phyloP scores from a whole-genome alignment of 2,113 vertebrate species.

The Leptocoma aspasia region DNA sequence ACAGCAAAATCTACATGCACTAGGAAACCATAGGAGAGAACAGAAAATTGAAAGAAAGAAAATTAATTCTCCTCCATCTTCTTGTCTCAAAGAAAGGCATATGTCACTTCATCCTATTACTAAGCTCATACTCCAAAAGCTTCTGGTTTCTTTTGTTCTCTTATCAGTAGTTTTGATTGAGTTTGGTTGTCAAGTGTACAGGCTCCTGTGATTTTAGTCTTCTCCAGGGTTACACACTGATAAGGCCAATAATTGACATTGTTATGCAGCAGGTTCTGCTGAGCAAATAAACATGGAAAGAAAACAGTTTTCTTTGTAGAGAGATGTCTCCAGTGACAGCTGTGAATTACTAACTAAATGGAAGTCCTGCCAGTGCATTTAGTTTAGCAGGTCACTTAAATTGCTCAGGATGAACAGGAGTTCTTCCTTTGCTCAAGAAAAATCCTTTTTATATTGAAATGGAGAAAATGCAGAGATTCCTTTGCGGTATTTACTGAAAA shows the following conservation, averaged over 20 bases:
- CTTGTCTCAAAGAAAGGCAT: conserved; percentile 47
- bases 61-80: conserved; percentile 29
- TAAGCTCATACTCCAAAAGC: conserved; percentile 37
- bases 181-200: conserved; percentile 65
- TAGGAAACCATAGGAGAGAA: not conserved
- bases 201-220: conserved; percentile 62
- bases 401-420: conserved; percentile 19
- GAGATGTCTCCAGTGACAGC: conserved; percentile 44
- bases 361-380: conserved; percentile 51
- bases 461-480: not conserved
- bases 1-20: conserved; percentile 15
- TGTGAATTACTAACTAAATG: conserved; percentile 64
- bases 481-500: conserved; percentile 35
- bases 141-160: conserved; percentile 50
- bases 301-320: conserved; percentile 54
- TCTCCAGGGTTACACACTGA: conserved; percentile 62
- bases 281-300: conserved; percentile 55
- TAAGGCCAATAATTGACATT: conserved; percentile 68
- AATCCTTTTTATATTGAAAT: conserved; percentile 29
- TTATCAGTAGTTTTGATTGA: conserved; percentile 63
- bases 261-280: conserved; percentile 42
- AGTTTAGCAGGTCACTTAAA: conserved; percentile 52
- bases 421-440: conserved; percentile 11
- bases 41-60: conserved; percentile 1
- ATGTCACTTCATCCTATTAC: conserved; percentile 45